Base-by-base conservation (phyloP, 1,140 invertebrate genomes). In the Gonioctena quinquepunctata region DNA sequence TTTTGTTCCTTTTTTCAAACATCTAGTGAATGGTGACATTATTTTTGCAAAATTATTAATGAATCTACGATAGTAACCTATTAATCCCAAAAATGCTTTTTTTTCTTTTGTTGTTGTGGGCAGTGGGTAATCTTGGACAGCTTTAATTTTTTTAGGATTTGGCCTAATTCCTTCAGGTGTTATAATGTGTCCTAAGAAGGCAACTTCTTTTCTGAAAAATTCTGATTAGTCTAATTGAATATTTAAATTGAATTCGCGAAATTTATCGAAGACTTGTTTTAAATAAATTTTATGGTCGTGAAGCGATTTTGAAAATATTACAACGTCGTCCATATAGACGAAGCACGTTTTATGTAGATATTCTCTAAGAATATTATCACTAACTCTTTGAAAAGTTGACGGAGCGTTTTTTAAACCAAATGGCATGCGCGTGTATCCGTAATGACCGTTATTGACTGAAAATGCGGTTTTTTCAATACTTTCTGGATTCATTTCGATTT, bases 281-380 rank as follows among this genome's bases (percentile, higher is more conserved):
- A 28, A 28, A 28, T 28, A 8, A 28, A 28, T 28, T 28, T 28
- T 28, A 28, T 28, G 27, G 8, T 28, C 3, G 27, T 28, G 27
- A 8, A 28, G 27, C 27, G 27, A 28, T 28, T 28, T 28, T 28
- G 27, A 28, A 28, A 28, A 4, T 28, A 28, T 28, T 28, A 8
- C 27, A 8, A 74, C 70, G 48, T 69, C 59, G 22, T 69, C 67
- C 42, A 63, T 18, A 28, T 67, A 67, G 26, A 67, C 77, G 11
- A 71, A 33, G 62, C 69, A 78, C n/a, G 7, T 60, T 2, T 2
- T 63, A 18, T 70, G 61, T 54, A 69, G 71, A 1, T 80, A 33
- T 7, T 68, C 74, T 16, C 11, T 54, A 6, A 84, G 62, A 3
- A 80, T 68, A 7, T 56, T 65, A 52, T 84, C 68, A 77, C 82